These are phyloP conservation scores for Chiridota heheva DNA, from an alignment of 35 echinoderm and acorn worm genomes.

Conservation along the genomic window DNA sequence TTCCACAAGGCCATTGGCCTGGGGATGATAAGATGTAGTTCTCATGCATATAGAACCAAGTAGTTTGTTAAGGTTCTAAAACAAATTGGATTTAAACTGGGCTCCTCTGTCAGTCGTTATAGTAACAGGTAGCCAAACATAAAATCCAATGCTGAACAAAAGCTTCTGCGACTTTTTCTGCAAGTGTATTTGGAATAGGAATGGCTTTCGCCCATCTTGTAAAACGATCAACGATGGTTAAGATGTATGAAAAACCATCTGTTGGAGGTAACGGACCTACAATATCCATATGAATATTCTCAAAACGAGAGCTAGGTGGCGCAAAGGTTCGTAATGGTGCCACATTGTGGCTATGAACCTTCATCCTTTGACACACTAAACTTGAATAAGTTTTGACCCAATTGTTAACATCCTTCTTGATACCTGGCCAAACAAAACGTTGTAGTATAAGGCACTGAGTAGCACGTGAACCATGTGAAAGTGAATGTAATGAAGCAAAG, in stretches of 20 bases:
- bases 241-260: conserved; percentile 26
- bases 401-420: conserved; percentile 42
- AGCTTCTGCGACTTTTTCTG: neutral
- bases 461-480: conserved; percentile 29
- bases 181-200: no score
- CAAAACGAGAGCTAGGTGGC: conserved; percentile 31
- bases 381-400: conserved; percentile 58
- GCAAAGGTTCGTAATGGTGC: conserved; percentile 49
- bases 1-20: no score
- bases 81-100: conserved; percentile 30
- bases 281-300: conserved; percentile 52
- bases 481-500: conserved; percentile 11
- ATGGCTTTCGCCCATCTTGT: neutral
- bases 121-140: conserved; percentile 1
- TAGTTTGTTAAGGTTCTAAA: no score
- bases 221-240: conserved; percentile 34
- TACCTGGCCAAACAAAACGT: conserved; percentile 26
- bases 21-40: no score
- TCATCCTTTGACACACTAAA: conserved; percentile 22
- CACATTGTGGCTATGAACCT: conserved; percentile 43
- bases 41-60: no score
- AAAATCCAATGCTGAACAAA: conserved; percentile 19
- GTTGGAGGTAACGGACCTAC: conserved; percentile 51
- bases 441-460: conserved; percentile 1
- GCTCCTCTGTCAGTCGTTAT: conserved; percentile 1